These are phyloP conservation scores for Brachyptera risi DNA, from an alignment of 2,888 invertebrate genomes.

Conservation along the genomic window DNA sequence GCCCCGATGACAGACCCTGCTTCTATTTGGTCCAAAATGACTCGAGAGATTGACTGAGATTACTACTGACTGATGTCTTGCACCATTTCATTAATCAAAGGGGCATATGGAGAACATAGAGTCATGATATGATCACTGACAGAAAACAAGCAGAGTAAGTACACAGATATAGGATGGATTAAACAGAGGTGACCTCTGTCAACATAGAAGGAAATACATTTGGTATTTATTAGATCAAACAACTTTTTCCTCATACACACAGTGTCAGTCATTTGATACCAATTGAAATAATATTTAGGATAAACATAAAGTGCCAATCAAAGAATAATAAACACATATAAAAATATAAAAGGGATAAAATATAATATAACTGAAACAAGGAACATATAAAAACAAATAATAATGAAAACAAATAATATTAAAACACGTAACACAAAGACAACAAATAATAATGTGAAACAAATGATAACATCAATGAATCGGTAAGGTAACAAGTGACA, in stretches of 20 bases:
- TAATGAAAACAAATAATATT: constrained; percentile 32
- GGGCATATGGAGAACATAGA: too few relatives aligned
- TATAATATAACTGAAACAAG: constrained; percentile 8
- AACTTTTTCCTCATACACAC: background rate
- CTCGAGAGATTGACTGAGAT: too few relatives aligned
- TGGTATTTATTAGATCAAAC: background rate
- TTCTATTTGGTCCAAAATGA: background rate
- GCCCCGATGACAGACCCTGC: background rate
- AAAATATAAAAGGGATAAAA: constrained; percentile 18
- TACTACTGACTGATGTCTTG: too few relatives aligned
- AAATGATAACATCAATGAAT: too few relatives aligned
- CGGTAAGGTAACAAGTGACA: too few relatives aligned
- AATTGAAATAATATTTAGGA: background rate
- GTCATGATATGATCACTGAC: too few relatives aligned
- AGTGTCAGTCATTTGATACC: background rate
- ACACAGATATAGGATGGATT: background rate
- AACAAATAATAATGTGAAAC: constrained; percentile 23
- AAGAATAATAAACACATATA: background rate
- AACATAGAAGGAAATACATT: too few relatives aligned
- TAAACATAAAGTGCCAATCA: background rate
- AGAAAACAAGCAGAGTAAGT: background rate
- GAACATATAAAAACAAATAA: constrained; percentile 18
- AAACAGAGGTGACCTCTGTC: background rate
- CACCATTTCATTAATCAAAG: too few relatives aligned
- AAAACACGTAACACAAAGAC: constrained; percentile 29